Percentiles rank a stretch among this genome's conserved stretches.
phyloP scores from a whole-genome alignment of 1,140 invertebrate genomes.

The Euborellia annulipes region DNA sequence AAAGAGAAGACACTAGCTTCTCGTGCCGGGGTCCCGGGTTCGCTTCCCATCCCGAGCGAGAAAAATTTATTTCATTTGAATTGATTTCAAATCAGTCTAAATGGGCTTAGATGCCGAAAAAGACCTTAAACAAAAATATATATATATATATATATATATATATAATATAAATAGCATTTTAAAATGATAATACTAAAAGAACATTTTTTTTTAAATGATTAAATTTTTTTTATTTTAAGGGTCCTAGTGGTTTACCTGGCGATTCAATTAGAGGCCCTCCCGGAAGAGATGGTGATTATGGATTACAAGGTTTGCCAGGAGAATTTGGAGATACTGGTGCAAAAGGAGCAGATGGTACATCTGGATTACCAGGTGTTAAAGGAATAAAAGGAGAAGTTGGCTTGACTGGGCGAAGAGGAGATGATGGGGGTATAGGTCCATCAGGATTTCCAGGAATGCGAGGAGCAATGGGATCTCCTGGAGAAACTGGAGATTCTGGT shows the following conservation, averaged over 20 bases:
- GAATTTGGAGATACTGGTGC: constrained; percentile 9
- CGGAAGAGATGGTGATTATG: constrained; percentile 7
- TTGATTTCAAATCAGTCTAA: no score
- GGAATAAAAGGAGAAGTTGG: constrained; percentile 17
- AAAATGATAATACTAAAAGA: no score
- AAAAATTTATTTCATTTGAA: no score
- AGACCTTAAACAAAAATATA: no score
- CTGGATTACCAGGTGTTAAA: constrained; percentile 4
- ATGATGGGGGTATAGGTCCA: constrained; percentile 5
- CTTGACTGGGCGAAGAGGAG: constrained; percentile 14
- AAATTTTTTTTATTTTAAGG: no score
- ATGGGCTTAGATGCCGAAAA: no score
- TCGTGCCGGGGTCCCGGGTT: no score
- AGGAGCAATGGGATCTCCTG: constrained; percentile 4
- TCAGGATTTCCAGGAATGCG: not conserved
- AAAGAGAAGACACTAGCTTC: no score
- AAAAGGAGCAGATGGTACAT: not conserved
- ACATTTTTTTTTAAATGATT: no score
- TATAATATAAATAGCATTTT: no score
- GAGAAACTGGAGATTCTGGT: not conserved
- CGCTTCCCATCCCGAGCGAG: no score
- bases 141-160: no score
- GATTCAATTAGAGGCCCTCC: not conserved
- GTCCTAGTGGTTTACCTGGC: not conserved
- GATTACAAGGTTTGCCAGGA: constrained; percentile 9